Evolutionary conservation across 1,140 invertebrate genomes (phyloP), one percentile per base, ranked within the genome.

Genomic region (Drosophila rufa): DNA sequence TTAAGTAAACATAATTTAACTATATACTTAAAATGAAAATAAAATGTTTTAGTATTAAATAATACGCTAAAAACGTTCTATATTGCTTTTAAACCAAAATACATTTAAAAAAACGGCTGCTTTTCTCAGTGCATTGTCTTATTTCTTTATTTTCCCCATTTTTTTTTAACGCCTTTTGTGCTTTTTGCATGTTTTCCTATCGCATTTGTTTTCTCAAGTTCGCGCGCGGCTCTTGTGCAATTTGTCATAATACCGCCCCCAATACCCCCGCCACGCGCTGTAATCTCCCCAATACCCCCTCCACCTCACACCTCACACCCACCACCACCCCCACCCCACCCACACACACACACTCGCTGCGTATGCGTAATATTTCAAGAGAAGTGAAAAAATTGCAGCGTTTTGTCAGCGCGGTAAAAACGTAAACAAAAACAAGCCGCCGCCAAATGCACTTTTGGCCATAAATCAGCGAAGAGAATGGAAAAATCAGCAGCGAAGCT

Each of bases 191-290:
- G 83, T 87, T 87, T 83, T 87, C 82, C 83, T 87, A 87, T 89
- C 77, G 84, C 84, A 89, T 89, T 87, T 87, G 82, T 86, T 87
- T 83, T 87, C 84, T 83, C 84, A 87, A 87, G 83, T 87, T 87
- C 83, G 83, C 79, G 75, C 75, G 58, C 70, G 68, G 60, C 71
- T 82, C 76, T 89, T 77, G 80, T 89, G 80, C 80, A 87, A 87
- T 87, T 90, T 84, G 80, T 84, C 73, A 89, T 75, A 70, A 58
- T 69, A 53, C 67, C 19, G 36, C 53, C 48, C 59, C 47, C 36
- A 56, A 56, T 56, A 40, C 53, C 36, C 53, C 53, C 53, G 36
- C 19, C 36, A 36, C 53, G 33, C 53, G 53, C 12, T 25, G 36
- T 56, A 56, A 55, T 55, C 51, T 38, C 19, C 19, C 36, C 25